phyloP scores from a whole-genome alignment of 2,797 vertebrate species.

The Tiaroga cobitis region DNA sequence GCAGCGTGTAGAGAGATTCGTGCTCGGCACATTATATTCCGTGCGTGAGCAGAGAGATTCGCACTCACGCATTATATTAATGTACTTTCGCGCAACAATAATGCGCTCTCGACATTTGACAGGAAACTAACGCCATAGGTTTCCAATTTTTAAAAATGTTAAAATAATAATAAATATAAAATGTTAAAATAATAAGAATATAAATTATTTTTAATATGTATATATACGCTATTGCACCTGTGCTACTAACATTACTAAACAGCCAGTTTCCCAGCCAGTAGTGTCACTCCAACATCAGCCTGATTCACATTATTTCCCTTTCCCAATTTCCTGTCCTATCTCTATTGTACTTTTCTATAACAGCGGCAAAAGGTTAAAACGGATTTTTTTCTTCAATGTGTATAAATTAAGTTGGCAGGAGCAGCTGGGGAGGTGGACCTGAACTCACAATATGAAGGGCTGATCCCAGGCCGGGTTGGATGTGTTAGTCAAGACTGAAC shows the following conservation, averaged over 20 bases:
- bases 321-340: background rate
- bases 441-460: slow-evolving; percentile 92
- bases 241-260: background rate
- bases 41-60: too few relatives aligned
- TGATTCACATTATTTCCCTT: background rate
- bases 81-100: too few relatives aligned
- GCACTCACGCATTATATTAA: too few relatives aligned
- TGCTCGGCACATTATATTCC: too few relatives aligned
- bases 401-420: background rate
- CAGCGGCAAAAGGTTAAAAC: background rate
- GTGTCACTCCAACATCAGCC: background rate
- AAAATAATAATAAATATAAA: too few relatives aligned
- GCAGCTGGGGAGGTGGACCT: background rate
- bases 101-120: too few relatives aligned
- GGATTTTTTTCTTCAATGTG: too few relatives aligned
- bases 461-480: slow-evolving; percentile 86
- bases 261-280: background rate
- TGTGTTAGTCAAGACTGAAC: slow-evolving; percentile 77
- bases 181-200: too few relatives aligned
- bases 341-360: too few relatives aligned
- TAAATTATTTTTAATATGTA: background rate
- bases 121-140: too few relatives aligned
- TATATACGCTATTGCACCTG: background rate
- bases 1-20: too few relatives aligned
- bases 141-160: background rate